A percentile compares a stretch with the other conserved stretches of the same genome.
Evolutionary conservation across 2,888 invertebrate species (phyloP).

Genomic region (Acronicta psi): DNA sequence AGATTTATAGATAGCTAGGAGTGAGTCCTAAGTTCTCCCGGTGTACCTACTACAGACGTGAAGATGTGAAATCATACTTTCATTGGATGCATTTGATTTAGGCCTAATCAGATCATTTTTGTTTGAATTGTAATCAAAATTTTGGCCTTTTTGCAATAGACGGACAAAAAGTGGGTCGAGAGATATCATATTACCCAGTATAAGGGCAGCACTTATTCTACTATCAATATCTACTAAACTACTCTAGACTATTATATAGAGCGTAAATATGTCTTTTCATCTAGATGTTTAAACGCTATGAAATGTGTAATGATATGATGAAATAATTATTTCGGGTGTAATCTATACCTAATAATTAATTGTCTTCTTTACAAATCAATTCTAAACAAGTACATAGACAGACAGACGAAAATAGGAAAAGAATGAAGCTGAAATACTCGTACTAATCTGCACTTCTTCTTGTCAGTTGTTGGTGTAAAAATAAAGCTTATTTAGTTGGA

Average conservation of each 20-base stretch:
- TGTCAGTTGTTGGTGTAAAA: constrained; percentile 22
- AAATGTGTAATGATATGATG: constrained; percentile 87
- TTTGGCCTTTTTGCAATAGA: constrained; percentile 35
- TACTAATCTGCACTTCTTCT: constrained; percentile 2
- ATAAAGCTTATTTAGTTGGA: neutral
- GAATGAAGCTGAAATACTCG: constrained; percentile 11
- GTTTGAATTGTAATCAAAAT: constrained; percentile 28
- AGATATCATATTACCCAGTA: constrained; percentile 67
- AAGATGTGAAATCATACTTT: neutral
- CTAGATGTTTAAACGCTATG: constrained; percentile 84
- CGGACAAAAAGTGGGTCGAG: constrained; percentile 44
- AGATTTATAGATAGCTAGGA: constrained; percentile 16
- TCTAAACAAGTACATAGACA: constrained; percentile 59
- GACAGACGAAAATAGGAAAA: constrained; percentile 46
- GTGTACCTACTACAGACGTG: neutral
- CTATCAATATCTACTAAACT: constrained; percentile 70
- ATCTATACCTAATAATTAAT: constrained; percentile 63
- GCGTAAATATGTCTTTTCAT: constrained; percentile 79
- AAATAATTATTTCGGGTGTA: constrained; percentile 74
- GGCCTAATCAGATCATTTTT: too few relatives aligned
- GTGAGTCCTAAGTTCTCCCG: neutral
- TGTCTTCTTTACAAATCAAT: constrained; percentile 55
- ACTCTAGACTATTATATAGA: constrained; percentile 75
- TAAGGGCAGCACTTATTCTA: constrained; percentile 75
- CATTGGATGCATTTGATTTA: neutral